These are phyloP conservation scores for Xenotilapia flavipinnis DNA, from an alignment of 2,113 vertebrate species.

Conservation along the genomic window DNA sequence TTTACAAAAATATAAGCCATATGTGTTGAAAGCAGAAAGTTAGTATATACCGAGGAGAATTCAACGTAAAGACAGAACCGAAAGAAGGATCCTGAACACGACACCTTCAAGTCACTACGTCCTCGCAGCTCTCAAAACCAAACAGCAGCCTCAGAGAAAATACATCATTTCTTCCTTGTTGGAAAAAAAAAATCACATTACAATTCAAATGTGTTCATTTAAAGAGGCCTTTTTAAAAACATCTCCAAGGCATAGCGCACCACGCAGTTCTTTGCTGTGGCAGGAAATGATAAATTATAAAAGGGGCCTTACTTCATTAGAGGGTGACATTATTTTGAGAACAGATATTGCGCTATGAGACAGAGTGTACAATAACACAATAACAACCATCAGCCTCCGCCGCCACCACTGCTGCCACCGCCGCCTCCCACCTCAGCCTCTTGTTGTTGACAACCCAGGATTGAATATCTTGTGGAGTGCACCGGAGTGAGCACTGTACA, in stretches of 20 bases:
- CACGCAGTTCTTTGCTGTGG: constrained; percentile 3
- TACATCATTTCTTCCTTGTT: constrained; percentile 25
- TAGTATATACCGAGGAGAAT: background rate
- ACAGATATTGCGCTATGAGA: constrained; percentile 59
- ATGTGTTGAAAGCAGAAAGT: background rate
- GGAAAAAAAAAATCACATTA: constrained; percentile 49
- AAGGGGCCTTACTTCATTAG: constrained; percentile 65
- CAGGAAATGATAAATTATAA: constrained; percentile 59
- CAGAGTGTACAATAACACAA: constrained; percentile 63
- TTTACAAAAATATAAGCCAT: background rate
- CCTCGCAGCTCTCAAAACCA: background rate
- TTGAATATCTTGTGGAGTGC: constrained; percentile 51
- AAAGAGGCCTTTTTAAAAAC: constrained; percentile 56
- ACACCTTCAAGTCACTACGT: background rate
- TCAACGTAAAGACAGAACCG: background rate
- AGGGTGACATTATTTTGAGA: constrained; percentile 67
- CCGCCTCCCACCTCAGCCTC: constrained; percentile 37
- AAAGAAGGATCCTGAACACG: background rate
- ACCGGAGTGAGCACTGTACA: constrained; percentile 57
- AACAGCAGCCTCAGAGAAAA: constrained; percentile 43
- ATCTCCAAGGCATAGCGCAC: constrained; percentile 34
- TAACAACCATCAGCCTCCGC: constrained; percentile 45
- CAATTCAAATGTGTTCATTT: constrained; percentile 67
- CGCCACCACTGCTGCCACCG: background rate
- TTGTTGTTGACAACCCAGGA: constrained; percentile 61